Evolutionary conservation across 2,113 vertebrate species (phyloP).

Genomic region (Aegithalos caudatus): DNA sequence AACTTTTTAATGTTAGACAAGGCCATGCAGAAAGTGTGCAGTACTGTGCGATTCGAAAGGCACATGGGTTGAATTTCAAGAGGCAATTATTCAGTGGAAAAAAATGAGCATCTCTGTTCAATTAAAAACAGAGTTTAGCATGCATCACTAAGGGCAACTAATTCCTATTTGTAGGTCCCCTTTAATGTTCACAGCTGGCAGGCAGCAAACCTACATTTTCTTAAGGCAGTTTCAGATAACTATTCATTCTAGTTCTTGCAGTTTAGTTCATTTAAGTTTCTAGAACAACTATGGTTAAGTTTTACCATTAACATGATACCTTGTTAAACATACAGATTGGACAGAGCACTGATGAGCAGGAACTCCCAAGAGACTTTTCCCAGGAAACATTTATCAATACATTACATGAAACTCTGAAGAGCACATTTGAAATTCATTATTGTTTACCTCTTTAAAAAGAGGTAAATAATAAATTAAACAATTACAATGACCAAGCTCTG

Average conservation of each 20-base stretch:
- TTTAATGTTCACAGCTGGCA: background rate
- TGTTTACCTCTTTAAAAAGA: background rate
- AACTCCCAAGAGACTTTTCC: background rate
- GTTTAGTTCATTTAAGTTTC: background rate
- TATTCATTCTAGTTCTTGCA: background rate
- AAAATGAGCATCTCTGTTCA: background rate
- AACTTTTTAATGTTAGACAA: background rate
- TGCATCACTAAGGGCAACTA: background rate
- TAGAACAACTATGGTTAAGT: background rate
- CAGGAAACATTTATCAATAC: background rate
- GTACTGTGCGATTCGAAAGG: background rate
- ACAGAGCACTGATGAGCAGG: background rate
- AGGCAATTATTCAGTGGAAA: slow-evolving; percentile 14
- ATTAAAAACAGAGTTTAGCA: slow-evolving; percentile 22
- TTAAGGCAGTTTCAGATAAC: background rate
- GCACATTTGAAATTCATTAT: background rate
- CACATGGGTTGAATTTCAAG: slow-evolving; percentile 37
- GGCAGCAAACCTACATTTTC: background rate
- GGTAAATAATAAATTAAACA: background rate
- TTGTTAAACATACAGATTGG: background rate
- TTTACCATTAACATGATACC: background rate
- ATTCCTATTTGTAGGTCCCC: background rate
- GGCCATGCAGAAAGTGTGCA: background rate
- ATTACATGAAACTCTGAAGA: background rate
- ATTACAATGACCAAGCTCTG: background rate